Base-by-base conservation (phyloP, 2,113 vertebrate genomes). In the Rhadina sibilatrix region DNA sequence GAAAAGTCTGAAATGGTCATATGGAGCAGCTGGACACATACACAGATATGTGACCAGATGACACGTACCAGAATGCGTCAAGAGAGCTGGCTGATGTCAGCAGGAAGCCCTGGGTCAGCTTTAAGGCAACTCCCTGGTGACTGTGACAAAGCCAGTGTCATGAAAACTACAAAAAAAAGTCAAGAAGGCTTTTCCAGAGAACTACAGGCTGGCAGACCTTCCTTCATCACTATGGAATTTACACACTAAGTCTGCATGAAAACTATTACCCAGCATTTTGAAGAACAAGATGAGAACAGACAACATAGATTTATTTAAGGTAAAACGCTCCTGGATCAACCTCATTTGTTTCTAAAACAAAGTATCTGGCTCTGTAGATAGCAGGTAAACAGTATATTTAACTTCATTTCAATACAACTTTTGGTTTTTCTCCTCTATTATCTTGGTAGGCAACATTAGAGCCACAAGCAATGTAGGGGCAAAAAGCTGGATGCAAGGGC, bases 61-160 rank as follows among this genome's bases (percentile, higher is more conserved):
- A 40, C 40, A 50, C 3, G 3, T 2, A 37, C 7, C 4, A 0
- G 5, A 56, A 65, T 7, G 5, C 2, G 21, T 5, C 4, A 1
- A 35, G 22, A 87, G 25, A 44, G 12, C 13, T 38, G 56, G 50
- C 23, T 82, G 57, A 44, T 35, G 22, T 13, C 52, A 69, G 7
- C 40, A 37, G 6, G 25, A 89, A 54, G 33, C 33, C 25, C 49
- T 49, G 16, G 6, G 12, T 8, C 35, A 69, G 33, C 17, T 74
- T 25, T 64, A n/a, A 64, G 40, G 56, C 23, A 80, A 2, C 12
- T 28, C 8, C 27, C 60, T 27, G 21, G 57, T 15, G 10, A 70
- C 31, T 33, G 9, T 5, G 49, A 75, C 87, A 86, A 86, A 21
- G 16, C 17, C 60, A 69, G 22, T 17, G 52, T 16, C 52, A 17